Base-by-base conservation (phyloP, 2,888 invertebrate species). In the Tetragnatha montana region DNA sequence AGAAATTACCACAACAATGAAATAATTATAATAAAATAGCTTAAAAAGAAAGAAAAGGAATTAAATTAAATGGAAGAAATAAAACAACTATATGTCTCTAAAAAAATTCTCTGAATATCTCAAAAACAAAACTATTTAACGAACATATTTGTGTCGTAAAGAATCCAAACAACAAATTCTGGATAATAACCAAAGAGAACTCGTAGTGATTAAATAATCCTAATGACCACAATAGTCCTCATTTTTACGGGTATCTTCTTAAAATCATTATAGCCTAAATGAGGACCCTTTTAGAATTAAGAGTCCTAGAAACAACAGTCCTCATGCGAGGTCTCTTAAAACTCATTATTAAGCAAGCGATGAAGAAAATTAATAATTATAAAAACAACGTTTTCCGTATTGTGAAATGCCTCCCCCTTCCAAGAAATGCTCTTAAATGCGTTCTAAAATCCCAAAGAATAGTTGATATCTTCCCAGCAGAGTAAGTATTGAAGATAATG, bases 311-410 rank as follows among this genome's bases (percentile, higher is more conserved):
- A 73, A 51, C 51, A 50, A 49, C 47, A 49, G 50, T 47, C 47
- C 49, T 19, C 50, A 70, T 70, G 35, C 50, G 49, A 82, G 51
- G 60, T 60, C 70, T 60, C 74, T 60, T 51, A 74, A 82, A 82
- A 82, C 82, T 74, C 82, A 82, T 74, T 82, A 82, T 74, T 82
- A 82, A 51, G 10, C n/a, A 82, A 82, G 51, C 50, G 82, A 60
- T 51, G 74, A 74, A 82, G 73, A 60, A 73, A 82, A 82, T 74
- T 60, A 82, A 82, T 70, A 73, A 82, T 82, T 82, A 82, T 49
- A 14, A 73, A 17, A 14, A 60, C 17, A 60, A 60, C 60, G 21
- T 19, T 70, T 81, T 81, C 60, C 71, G 47, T 81, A 68, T 8
- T 14, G 70, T 14, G 74, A 82, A 82, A 82, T 82, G 35, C 60